Evolutionary conservation across 2,888 invertebrate species (phyloP), one percentile per base, ranked within the genome.

Genomic region (Lasius platythorax): DNA sequence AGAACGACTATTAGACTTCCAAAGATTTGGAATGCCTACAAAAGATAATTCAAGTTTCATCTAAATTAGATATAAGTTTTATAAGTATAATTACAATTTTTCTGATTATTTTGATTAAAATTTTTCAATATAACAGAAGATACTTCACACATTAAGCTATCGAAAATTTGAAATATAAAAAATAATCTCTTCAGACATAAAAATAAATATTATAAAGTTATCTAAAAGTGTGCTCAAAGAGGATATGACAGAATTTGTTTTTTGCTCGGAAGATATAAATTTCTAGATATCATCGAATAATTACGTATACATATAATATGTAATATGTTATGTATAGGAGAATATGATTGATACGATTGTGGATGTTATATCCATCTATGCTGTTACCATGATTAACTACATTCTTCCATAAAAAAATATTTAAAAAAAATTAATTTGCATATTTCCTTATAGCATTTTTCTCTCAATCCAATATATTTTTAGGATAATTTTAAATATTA

Each of bases 171-270:
- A 82, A 53, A 75, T 66, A 66, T 43, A 81, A 81, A 76, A 76
- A 81, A 63, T 64, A 66, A 82, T 66, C 53, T 81, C 30, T 15
- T 81, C 9, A 82, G 33, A 81, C 81, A 50, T 74, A 81, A 81
- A 79, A 74, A 46, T 75, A 74, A 74, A 46, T 75, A 74, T 50
- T 79, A 61, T 63, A 81, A 74, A 79, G 33, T 81, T 33, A 61
- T 73, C 61, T 75, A 81, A 81, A 74, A 61, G 37, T 53, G 53
- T 74, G 61, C 58, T 81, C 46, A 74, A 79, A 79, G 23, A 61
- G 33, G 43, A 81, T 73, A 79, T 74, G 79, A 81, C 46, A 74
- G 18, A 74, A 63, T 63, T 37, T 50, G 11, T 53, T 50, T 53
- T 56, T 79, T 58, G 28, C 5, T 79, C 8, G 18, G 75, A 79